Evolutionary conservation across 2,113 vertebrate species (phyloP).

Genomic region (Oreotrochilus melanogaster): DNA sequence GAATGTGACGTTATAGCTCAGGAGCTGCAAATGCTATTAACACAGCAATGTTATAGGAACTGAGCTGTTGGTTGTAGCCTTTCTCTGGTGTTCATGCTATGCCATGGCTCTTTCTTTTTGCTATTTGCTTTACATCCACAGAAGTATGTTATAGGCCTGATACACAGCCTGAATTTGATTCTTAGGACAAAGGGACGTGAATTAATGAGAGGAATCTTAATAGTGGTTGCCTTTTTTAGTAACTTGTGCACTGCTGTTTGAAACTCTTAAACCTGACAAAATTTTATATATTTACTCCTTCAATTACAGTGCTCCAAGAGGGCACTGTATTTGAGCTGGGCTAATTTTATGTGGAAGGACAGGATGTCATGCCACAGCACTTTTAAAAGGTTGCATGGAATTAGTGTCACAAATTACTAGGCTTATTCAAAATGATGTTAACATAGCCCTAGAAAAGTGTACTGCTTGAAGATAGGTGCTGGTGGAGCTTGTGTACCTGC

Average conservation of each 20-base stretch:
- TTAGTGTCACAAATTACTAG: neutral
- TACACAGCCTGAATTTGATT: neutral
- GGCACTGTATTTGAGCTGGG: neutral
- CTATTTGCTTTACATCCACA: neutral
- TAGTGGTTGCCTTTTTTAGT: neutral
- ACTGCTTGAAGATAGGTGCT: neutral
- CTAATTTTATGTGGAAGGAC: neutral
- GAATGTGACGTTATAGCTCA: neutral
- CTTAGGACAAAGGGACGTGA: neutral
- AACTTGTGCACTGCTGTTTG: neutral
- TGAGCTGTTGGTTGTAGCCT: neutral
- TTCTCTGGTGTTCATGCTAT: neutral
- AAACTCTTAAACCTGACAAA: neutral
- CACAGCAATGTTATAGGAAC: neutral
- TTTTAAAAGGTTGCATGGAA: neutral
- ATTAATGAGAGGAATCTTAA: neutral
- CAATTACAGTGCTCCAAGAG: neutral
- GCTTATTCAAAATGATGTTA: neutral
- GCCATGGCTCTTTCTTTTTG: neutral
- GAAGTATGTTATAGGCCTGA: neutral
- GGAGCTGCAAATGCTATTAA: neutral
- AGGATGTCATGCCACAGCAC: neutral
- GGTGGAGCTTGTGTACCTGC: neutral
- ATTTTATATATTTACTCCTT: neutral
- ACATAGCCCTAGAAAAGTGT: neutral